A percentile compares a stretch with the other conserved stretches of the same genome.
Conservation (phyloP, 2,113 vertebrate genomes). For the Cariama cristata region DNA sequence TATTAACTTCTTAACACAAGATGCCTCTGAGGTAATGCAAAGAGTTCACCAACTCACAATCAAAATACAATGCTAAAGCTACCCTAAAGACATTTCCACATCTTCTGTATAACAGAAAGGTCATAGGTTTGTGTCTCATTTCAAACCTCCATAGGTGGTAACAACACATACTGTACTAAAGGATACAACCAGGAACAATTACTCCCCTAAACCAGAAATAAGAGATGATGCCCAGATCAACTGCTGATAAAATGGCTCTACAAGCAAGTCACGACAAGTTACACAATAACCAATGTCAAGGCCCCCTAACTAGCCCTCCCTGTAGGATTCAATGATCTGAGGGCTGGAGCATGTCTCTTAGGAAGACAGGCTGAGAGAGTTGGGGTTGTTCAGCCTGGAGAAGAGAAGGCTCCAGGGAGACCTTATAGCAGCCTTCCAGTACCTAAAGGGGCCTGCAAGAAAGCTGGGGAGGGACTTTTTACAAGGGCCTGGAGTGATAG, state of each 20-base stretch:
- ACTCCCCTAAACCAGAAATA: neutral
- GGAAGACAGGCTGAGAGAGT: no score
- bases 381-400: no score
- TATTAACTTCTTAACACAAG: neutral
- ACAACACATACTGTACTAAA: neutral
- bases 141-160: neutral
- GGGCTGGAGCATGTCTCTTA: no score
- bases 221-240: neutral
- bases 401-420: no score
- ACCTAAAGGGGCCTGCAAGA: no score
- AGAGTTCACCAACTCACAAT: neutral
- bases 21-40: neutral
- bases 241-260: neutral
- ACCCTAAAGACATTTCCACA: neutral
- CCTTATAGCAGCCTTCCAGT: no score
- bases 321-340: neutral
- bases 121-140: neutral
- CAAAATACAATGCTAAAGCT: neutral
- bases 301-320: neutral
- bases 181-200: neutral
- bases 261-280: neutral
- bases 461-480: no score
- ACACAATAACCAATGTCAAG: neutral
- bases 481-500: no score
- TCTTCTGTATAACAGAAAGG: neutral